These are phyloP conservation scores for Sorex maritimensis DNA, from an alignment of 2,797 vertebrate species.

Conservation along the genomic window DNA sequence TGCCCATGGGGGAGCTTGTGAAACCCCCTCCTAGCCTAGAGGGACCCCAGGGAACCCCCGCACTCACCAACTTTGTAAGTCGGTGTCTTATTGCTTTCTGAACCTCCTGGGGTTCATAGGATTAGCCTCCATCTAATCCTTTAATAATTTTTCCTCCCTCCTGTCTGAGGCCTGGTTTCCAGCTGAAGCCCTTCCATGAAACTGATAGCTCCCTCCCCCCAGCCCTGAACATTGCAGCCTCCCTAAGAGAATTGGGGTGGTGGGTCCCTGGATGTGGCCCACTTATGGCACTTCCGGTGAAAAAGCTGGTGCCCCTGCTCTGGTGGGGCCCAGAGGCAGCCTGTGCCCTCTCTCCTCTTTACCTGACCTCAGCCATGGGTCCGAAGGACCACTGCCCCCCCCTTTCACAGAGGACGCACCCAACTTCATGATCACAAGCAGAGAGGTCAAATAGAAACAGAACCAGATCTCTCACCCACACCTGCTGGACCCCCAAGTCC, in stretches of 20 bases:
- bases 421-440: not conserved
- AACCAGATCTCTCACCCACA: not conserved
- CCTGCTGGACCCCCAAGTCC: not conserved
- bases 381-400: not conserved
- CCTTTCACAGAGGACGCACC: conserved; percentile 41
- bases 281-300: not conserved
- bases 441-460: not conserved
- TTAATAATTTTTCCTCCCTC: conserved; percentile 86
- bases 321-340: not conserved
- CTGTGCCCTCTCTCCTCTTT: not conserved
- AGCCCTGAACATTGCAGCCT: not conserved
- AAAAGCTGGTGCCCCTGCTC: not conserved
- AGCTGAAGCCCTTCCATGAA: conserved; percentile 52
- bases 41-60: conserved; percentile 14
- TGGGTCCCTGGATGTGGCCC: not conserved
- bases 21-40: conserved; percentile 62
- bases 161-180: conserved; percentile 76
- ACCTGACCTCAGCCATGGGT: not conserved
- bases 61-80: conserved; percentile 66
- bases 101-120: conserved; percentile 68
- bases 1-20: not conserved
- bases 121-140: conserved; percentile 84
- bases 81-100: conserved; percentile 78
- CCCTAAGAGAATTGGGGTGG: not conserved
- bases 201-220: not conserved